Conservation (phyloP, 2,797 vertebrate genomes). For the Tragopan temminckii region DNA sequence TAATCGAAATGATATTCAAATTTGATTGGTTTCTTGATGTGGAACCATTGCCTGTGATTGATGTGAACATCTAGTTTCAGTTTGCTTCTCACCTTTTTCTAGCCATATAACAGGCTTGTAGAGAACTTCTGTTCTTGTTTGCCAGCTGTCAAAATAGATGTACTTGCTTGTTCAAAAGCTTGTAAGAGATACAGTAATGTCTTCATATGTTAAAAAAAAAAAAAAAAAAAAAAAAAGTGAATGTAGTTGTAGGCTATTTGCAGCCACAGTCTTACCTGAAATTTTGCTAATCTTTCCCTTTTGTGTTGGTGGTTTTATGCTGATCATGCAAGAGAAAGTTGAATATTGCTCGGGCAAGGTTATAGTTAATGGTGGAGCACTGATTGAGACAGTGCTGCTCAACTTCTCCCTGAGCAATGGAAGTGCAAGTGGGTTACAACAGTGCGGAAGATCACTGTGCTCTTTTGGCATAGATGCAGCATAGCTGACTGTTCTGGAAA, state of each 20-base stretch:
- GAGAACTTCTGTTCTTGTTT: not conserved
- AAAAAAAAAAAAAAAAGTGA: not conserved
- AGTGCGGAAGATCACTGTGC: not conserved
- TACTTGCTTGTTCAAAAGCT: not conserved
- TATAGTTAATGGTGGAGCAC: not conserved
- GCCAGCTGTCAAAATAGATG: not conserved
- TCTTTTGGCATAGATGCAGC: not conserved
- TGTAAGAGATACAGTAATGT: not conserved
- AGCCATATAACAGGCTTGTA: not conserved
- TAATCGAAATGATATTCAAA: constrained; percentile 24
- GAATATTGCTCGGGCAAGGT: not conserved
- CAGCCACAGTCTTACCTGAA: not conserved
- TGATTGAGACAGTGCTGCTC: not conserved
- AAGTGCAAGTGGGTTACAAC: not conserved
- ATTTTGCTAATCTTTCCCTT: not conserved
- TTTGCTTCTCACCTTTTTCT: not conserved
- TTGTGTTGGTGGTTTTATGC: not conserved
- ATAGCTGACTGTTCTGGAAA: not conserved
- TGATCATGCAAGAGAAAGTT: not conserved
- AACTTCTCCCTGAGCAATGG: not conserved
- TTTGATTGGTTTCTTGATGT: constrained; percentile 36
- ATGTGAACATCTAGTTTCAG: not conserved
- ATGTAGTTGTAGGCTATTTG: not conserved
- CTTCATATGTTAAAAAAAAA: too few relatives aligned
- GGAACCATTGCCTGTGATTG: constrained; percentile 34